Conservation (phyloP, 1,140 invertebrate species). For the Caligus rogercresseyi region DNA sequence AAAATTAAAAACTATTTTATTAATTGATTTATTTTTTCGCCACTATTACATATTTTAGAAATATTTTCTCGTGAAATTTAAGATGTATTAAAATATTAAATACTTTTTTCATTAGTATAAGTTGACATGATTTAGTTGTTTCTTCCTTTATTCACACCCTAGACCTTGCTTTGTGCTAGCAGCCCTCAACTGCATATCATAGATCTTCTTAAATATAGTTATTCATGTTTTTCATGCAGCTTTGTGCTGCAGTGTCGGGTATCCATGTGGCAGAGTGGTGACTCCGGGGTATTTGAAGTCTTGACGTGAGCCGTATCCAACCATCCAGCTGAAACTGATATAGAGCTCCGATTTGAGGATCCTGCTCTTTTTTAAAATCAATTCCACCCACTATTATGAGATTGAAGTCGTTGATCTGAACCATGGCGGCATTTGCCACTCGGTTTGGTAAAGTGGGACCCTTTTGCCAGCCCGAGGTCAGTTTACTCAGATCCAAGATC, state of each 20-base stretch:
- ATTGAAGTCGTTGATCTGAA: not conserved
- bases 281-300: not conserved
- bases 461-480: not conserved
- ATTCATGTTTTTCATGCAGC: not conserved
- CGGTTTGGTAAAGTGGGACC: not conserved
- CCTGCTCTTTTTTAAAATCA: not conserved
- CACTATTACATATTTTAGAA: no score
- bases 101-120: no score
- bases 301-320: not conserved
- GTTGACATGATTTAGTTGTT: no score
- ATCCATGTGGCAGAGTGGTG: not conserved
- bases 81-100: no score
- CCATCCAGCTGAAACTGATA: not conserved
- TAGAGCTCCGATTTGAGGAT: not conserved
- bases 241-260: not conserved
- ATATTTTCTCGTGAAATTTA: no score
- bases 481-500: not conserved
- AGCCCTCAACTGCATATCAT: no score
- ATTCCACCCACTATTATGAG: not conserved
- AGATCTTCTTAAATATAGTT: no score
- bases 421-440: not conserved
- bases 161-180: no score
- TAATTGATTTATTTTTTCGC: no score
- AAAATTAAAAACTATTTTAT: no score
- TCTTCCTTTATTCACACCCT: no score